These are phyloP conservation scores for Bellardia bayeri DNA, from an alignment of 2,888 invertebrate species.

Conservation along the genomic window DNA sequence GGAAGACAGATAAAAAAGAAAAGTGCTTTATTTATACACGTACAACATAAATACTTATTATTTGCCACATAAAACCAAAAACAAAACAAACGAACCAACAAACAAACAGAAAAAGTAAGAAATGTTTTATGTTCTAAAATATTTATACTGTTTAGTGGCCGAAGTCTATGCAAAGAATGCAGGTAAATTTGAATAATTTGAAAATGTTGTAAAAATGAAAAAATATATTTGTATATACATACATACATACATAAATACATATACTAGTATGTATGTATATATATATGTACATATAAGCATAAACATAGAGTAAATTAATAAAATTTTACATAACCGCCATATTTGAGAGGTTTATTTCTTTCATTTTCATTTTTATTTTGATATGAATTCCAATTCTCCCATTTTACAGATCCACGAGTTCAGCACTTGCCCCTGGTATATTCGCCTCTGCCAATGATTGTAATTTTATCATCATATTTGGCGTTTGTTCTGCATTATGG, in stretches of 20 bases:
- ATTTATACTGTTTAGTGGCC: conserved; percentile 75
- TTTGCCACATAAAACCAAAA: conserved; percentile 18
- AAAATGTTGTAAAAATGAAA: not conserved
- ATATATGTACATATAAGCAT: too few species aligned
- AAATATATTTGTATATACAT: too few species aligned
- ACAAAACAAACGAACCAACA: not conserved
- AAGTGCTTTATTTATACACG: conserved; percentile 24
- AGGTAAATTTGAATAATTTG: conserved; percentile 70
- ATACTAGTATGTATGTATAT: too few species aligned
- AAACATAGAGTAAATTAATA: conserved; percentile 8
- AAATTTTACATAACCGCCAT: not conserved
- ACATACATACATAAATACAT: too few species aligned
- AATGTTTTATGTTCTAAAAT: conserved; percentile 78
- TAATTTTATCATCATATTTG: conserved; percentile 87
- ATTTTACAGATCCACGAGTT: conserved; percentile 82
- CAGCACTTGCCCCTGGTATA: conserved; percentile 88
- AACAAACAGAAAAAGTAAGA: not conserved
- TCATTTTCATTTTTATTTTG: not conserved
- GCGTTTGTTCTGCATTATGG: conserved; percentile 89
- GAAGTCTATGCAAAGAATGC: conserved; percentile 76
- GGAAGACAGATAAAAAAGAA: not conserved
- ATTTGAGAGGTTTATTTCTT: not conserved
- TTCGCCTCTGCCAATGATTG: conserved; percentile 87
- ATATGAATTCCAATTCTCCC: not conserved
- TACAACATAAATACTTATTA: conserved; percentile 23